Evolutionary conservation across 2,113 vertebrate genomes (phyloP).

Genomic region (Pseudopipra pipra): DNA sequence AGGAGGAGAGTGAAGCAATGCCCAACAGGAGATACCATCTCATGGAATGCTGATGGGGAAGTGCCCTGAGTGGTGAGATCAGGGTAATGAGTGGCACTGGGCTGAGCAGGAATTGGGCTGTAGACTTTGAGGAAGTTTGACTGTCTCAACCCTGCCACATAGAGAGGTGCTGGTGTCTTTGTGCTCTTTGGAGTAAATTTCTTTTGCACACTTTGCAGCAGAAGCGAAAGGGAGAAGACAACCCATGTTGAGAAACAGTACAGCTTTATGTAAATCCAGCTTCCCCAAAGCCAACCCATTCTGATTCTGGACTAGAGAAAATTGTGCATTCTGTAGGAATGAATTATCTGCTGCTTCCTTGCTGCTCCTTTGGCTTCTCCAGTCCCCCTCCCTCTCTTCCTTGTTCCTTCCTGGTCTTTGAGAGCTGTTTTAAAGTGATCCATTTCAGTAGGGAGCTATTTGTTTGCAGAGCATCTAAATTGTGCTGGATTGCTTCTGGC

Average conservation of each 20-base stretch:
- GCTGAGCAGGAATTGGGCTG: not conserved
- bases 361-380: not conserved
- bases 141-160: not conserved
- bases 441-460: not conserved
- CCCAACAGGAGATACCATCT: not conserved
- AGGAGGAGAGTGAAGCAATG: not conserved
- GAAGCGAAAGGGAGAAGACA: not conserved
- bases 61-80: not conserved
- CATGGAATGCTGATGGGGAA: fast-evolving
- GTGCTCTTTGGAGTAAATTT: not conserved
- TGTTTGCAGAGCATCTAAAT: not conserved
- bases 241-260: fast-evolving
- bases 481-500: not conserved
- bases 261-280: not conserved
- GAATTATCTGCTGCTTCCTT: not conserved
- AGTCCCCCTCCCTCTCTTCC: not conserved
- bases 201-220: not conserved
- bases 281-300: not conserved
- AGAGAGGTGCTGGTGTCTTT: not conserved
- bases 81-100: not conserved
- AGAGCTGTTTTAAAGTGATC: not conserved
- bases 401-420: not conserved
- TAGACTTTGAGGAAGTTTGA: not conserved
- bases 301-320: not conserved
- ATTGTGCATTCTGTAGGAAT: not conserved